Base-by-base conservation (phyloP, 2,888 invertebrate species). In the Cylindroiulus punctatus region DNA sequence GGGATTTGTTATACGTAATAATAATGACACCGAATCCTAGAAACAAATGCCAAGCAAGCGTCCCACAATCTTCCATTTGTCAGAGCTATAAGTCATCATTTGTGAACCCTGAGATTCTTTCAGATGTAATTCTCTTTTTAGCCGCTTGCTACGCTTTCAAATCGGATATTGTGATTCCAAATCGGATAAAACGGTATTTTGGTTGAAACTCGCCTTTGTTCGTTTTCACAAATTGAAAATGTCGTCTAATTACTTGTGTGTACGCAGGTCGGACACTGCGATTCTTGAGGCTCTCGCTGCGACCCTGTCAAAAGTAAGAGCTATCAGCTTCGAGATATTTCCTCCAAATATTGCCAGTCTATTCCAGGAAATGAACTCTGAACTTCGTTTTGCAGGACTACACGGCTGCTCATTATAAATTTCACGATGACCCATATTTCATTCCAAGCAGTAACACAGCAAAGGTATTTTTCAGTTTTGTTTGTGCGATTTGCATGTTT, bases 381-480 rank as follows among this genome's bases (percentile, higher is more conserved):
- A 17, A 14, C 36, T 0, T 85, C 87, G 93, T 96, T 7, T 93
- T 93, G n/a, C 91, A 93, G 81, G 97, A 97, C 91, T 93, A 94
- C 4, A 96, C 96, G 0, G 96, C 96, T n/a, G 93, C 96, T 3
- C 95, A 96, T 90, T 98, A 95, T 90, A 96, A 96, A 90, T 98
- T 94, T 90, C 95, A 96, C 89, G 98, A 98, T 93, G 98, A 98
- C 91, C 97, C 98, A 0, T 97, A 92, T 90, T 92, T 97, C 22
- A 95, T 95, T 88, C 97, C 97, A 0, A 91, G 92, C 87, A 96
- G 95, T 12, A 95, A 94, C 91, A 88, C 91, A 3, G 92, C 90
- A 88, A 94, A 96, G 81, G 87, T 88, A 83, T 84, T 40, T 81
- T 40, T 30, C 42, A 36, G 30, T 19, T 83, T 86, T 3, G 87